phyloP scores from a whole-genome alignment of 2,797 vertebrate genomes.

The Sardinella longiceps region DNA sequence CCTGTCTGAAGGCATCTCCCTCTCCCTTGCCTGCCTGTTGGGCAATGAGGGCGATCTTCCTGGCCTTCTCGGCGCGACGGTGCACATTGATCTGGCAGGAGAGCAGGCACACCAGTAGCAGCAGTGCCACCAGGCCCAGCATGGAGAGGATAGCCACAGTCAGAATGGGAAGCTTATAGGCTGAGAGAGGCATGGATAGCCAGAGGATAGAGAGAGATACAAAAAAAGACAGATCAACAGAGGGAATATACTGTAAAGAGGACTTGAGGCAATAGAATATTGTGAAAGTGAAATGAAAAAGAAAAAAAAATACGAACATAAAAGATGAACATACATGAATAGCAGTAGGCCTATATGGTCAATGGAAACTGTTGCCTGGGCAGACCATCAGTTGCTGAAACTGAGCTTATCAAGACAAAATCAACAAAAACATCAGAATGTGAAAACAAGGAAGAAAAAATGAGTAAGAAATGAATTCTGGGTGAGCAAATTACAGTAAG shows the following conservation, averaged over 20 bases:
- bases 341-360: too few relatives aligned
- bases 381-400: too few relatives aligned
- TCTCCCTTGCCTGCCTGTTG: constrained; percentile 72
- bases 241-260: not conserved
- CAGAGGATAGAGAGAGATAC: not conserved
- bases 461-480: not conserved
- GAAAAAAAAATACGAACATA: too few relatives aligned
- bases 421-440: too few relatives aligned
- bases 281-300: too few relatives aligned
- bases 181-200: constrained; percentile 51
- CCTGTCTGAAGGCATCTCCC: constrained; percentile 76
- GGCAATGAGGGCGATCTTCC: constrained; percentile 68
- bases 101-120: constrained; percentile 74
- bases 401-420: too few relatives aligned
- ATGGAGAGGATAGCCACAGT: constrained; percentile 68
- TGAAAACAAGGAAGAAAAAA: too few relatives aligned
- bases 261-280: not conserved
- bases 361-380: too few relatives aligned
- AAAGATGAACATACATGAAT: too few relatives aligned
- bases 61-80: constrained; percentile 69
- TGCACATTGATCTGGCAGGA: constrained; percentile 73
- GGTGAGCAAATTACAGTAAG: not conserved
- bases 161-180: constrained; percentile 66
- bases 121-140: constrained; percentile 69
- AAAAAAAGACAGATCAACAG: not conserved